A percentile compares a stretch with the other conserved stretches of the same genome.
Conservation (phyloP, 2,888 invertebrate species). For the Melanargia galathea region DNA sequence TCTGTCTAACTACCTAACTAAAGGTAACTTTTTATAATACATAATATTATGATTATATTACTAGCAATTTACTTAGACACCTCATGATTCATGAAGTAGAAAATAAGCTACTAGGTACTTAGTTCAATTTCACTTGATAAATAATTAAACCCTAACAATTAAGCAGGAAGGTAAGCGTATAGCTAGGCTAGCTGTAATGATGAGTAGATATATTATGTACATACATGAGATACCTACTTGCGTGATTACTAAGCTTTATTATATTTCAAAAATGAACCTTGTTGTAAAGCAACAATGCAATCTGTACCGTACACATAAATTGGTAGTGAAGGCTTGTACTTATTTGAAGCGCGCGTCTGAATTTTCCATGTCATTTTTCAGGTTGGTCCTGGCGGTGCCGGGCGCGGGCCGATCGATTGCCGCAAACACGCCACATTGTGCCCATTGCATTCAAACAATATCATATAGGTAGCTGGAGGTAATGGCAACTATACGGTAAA, state of each 20-base stretch:
- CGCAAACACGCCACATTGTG: slow-evolving; percentile 53
- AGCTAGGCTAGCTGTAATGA: neutral
- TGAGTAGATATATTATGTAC: neutral
- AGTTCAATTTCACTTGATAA: neutral
- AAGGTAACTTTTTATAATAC: too few species aligned
- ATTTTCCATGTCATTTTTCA: slow-evolving; percentile 64
- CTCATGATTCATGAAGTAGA: too few species aligned
- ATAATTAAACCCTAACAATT: neutral
- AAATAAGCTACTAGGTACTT: neutral
- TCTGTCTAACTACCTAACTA: too few species aligned
- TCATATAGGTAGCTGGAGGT: slow-evolving; percentile 10
- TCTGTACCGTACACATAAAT: neutral
- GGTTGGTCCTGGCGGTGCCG: slow-evolving; percentile 66
- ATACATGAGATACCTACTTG: neutral
- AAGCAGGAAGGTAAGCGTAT: neutral
- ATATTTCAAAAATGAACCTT: slow-evolving; percentile 10
- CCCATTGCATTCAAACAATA: slow-evolving; percentile 47
- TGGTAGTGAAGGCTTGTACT: neutral
- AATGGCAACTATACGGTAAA: neutral
- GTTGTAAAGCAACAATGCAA: neutral
- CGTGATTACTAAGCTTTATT: neutral
- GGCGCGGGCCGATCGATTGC: slow-evolving; percentile 69
- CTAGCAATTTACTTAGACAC: too few species aligned
- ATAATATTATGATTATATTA: too few species aligned
- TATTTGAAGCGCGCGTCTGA: slow-evolving; percentile 39